These are phyloP conservation scores for Aplodontia rufa DNA, from an alignment of 2,113 vertebrate species.

Conservation along the genomic window DNA sequence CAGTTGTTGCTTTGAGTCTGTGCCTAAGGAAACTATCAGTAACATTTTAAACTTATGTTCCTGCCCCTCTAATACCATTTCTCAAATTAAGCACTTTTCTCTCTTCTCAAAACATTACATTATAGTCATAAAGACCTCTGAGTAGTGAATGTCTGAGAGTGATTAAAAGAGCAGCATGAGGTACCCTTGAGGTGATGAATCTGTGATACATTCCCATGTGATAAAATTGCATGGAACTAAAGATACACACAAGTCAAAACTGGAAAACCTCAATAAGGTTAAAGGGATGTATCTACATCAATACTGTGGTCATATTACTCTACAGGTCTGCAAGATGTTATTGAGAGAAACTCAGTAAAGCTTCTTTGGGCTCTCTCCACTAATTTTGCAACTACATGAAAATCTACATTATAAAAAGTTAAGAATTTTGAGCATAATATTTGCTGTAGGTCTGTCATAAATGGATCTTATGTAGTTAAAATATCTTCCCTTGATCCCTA, in stretches of 20 bases:
- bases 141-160: background rate
- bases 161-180: background rate
- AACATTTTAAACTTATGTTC: background rate
- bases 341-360: background rate
- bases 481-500: too few relatives aligned
- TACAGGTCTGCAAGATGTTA: background rate
- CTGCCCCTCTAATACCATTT: background rate
- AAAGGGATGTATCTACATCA: background rate
- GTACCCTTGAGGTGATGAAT: background rate
- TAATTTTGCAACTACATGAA: background rate
- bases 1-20: background rate
- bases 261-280: background rate
- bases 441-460: too few relatives aligned
- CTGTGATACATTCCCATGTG: background rate
- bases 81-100: background rate
- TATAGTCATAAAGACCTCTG: background rate
- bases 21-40: background rate
- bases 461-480: too few relatives aligned
- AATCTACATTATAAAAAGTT: background rate
- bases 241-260: background rate
- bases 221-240: background rate
- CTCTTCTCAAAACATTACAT: background rate
- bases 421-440: too few relatives aligned
- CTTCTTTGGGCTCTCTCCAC: background rate
- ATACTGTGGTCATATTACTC: background rate